Conservation (phyloP, 64 coral and sea anemone genomes). For the Catalaphyllia jardinei region DNA sequence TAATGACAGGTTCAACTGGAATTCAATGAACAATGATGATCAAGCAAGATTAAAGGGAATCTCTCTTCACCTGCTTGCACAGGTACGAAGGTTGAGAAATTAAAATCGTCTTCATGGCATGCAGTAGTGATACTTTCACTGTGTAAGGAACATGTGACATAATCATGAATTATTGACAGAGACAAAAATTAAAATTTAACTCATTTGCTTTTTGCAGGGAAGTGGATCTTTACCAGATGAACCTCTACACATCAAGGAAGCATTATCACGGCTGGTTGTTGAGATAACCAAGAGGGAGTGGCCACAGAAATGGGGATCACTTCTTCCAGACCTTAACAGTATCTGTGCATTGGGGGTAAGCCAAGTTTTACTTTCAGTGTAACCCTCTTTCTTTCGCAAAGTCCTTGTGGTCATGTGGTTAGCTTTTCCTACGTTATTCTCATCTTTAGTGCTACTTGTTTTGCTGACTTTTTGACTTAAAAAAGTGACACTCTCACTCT, state of each 20-base stretch:
- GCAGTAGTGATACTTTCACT: no score
- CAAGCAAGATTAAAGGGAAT: slow-evolving; percentile 39
- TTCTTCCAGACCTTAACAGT: slow-evolving; percentile 71
- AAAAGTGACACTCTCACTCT: no score
- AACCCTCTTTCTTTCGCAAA: no score
- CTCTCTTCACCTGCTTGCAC: slow-evolving; percentile 31
- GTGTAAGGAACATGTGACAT: no score
- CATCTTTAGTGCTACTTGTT: no score
- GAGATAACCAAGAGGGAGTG: slow-evolving; percentile 95
- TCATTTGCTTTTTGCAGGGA: slow-evolving; percentile 34
- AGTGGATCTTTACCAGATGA: slow-evolving; percentile 72
- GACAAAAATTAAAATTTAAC: no score
- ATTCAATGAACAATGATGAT: slow-evolving; percentile 39
- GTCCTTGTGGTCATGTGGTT: no score
- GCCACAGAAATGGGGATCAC: slow-evolving; percentile 92
- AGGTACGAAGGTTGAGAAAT: not conserved
- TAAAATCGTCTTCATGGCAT: not conserved
- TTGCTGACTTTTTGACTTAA: no score
- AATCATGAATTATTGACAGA: no score
- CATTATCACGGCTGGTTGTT: slow-evolving; percentile 76
- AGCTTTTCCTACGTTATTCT: no score
- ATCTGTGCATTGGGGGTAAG: slow-evolving; percentile 82
- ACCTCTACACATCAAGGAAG: slow-evolving; percentile 83
- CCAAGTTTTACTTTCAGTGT: no score
- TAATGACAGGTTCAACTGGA: slow-evolving; percentile 66